Base-by-base conservation (phyloP, 2,888 invertebrate genomes). In the Drosophila ezoana region DNA sequence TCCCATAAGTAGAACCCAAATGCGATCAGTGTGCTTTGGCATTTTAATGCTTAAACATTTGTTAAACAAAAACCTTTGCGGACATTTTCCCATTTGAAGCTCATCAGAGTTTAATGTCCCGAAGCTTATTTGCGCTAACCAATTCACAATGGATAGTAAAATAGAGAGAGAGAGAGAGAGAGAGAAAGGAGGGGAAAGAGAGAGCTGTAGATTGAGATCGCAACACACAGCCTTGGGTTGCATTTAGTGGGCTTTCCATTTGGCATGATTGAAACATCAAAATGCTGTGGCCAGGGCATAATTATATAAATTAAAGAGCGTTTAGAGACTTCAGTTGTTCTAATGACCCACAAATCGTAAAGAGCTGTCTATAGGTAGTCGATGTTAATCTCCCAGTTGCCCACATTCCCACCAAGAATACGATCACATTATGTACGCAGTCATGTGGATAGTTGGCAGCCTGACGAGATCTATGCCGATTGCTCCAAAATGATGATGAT, bases 291-390 rank as follows among this genome's bases (percentile, higher is more conserved):
- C 38, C 38, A 47, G 48, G 52, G 14, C 68, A 73, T 82, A 82
- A 82, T 83, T 85, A 81, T 79, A 85, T 75, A 65, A 77, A 81
- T 85, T 74, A 72, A 82, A 77, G 52, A 77, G 64, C 72, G 71
- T 85, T 83, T 83, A 78, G 57, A 67, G 67, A 80, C 76, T 43
- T 72, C 62, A 79, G 70, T 71, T 69, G 85, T 75, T 83, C 84
- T 82, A 83, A 83, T 83, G 82, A 82, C 85, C 85, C 69, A 80
- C 48, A 83, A 83, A 83, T 66, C 38, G 44, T 37, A 33, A 57
- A 69, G 57, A 57, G 49, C 62, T 41, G 18, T 45, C 56, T 44
- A 14, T 45, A 51, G 53, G 28, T 37, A 59, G 35, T 2, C 53
- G 67, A 75, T 72, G 51, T 44, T 68, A 75, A 75, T 75, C 75